Percentiles rank a stretch among this genome's conserved stretches.
These are phyloP conservation scores for Dallia pectoralis DNA, from an alignment of 2,797 vertebrate genomes.

Conservation along the genomic window DNA sequence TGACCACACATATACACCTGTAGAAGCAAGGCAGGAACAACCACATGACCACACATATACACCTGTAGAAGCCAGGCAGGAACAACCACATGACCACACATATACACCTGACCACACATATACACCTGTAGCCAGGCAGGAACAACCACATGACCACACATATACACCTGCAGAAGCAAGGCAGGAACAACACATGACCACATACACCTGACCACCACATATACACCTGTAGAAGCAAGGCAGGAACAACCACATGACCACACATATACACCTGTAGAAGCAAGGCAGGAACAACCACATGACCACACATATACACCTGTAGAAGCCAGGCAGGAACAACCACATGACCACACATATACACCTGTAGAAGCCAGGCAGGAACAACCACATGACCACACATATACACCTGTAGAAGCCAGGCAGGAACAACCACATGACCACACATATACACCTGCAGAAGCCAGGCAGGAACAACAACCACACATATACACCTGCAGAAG, in stretches of 20 bases:
- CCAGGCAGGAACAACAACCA: too few species aligned
- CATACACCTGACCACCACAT: too few species aligned
- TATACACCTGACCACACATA: too few species aligned
- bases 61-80: not conserved
- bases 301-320: not conserved
- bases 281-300: not conserved
- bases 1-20: not conserved
- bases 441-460: too few species aligned
- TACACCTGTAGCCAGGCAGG: too few species aligned
- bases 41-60: not conserved
- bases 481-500: too few species aligned
- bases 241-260: not conserved
- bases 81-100: not conserved
- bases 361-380: not conserved
- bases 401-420: not conserved
- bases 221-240: not conserved
- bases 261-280: not conserved
- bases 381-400: not conserved
- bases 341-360: not conserved
- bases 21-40: not conserved
- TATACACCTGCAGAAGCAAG: not conserved
- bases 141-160: not conserved
- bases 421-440: too few species aligned
- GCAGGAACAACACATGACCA: not conserved
- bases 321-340: not conserved